Evolutionary conservation across 2,113 vertebrate genomes (phyloP).

Genomic region (Cyprinus carpio): DNA sequence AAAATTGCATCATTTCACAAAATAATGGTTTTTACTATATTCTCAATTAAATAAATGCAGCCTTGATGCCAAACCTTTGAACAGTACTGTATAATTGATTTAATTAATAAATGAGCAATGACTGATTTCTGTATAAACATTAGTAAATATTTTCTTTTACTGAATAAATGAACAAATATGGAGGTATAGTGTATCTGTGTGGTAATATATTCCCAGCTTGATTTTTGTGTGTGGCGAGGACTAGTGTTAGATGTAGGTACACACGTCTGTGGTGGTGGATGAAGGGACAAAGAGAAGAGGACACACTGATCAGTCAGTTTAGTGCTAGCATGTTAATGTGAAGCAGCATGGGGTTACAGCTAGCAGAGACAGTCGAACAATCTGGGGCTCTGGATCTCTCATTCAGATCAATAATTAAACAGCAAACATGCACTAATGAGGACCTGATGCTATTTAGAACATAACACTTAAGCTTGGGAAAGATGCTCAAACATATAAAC

Average conservation of each 20-base stretch:
- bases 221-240: not conserved
- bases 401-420: conserved; percentile 43
- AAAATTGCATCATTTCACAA: not conserved
- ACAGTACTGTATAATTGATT: not conserved
- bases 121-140: not conserved
- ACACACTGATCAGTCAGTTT: conserved; percentile 31
- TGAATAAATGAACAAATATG: not conserved
- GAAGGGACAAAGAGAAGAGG: not conserved
- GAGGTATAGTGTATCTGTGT: not conserved
- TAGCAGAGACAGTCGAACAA: not conserved
- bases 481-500: conserved; percentile 10
- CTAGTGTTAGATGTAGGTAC: not conserved
- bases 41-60: not conserved
- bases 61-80: not conserved
- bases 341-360: not conserved
- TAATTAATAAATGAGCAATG: not conserved
- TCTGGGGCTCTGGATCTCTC: conserved; percentile 12
- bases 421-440: conserved; percentile 43
- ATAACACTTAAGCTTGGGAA: conserved; percentile 23
- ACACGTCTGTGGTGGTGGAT: conserved; percentile 13
- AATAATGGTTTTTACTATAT: not conserved
- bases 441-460: conserved; percentile 22
- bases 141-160: not conserved
- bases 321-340: conserved; percentile 14
- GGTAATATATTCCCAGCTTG: not conserved